Evolutionary conservation across 2,888 invertebrate genomes (phyloP).

Genomic region (Vannuccia rotundouncinata): DNA sequence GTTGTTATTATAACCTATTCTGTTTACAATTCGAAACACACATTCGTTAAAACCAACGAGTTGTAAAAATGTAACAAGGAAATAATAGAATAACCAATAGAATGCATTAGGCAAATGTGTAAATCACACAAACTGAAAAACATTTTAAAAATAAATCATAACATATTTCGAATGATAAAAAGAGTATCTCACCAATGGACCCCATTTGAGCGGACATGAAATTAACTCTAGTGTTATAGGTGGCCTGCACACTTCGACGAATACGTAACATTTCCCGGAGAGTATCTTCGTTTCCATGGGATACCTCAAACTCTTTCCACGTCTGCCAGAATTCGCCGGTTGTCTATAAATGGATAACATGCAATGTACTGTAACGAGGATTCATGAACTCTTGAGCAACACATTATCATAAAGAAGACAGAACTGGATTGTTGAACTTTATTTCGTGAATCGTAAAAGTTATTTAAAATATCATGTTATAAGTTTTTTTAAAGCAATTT

Average conservation of each 20-base stretch:
- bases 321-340: conserved; percentile 85
- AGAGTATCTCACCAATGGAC: not conserved
- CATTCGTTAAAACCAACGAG: too few relatives aligned
- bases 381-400: conserved; percentile 47
- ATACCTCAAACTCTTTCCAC: conserved; percentile 98
- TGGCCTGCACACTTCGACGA: conserved; percentile 91
- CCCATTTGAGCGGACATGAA: conserved; percentile 85
- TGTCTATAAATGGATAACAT: conserved; percentile 45
- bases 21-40: too few relatives aligned
- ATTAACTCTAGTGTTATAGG: conserved; percentile 92
- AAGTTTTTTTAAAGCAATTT: not conserved
- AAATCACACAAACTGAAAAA: too few relatives aligned
- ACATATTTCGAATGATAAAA: too few relatives aligned
- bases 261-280: conserved; percentile 97
- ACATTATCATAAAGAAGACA: too few relatives aligned
- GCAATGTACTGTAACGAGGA: not conserved
- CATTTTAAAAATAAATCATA: too few relatives aligned
- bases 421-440: too few relatives aligned
- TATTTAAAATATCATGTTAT: conserved; percentile 14
- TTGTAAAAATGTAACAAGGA: too few relatives aligned
- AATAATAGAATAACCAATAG: too few relatives aligned
- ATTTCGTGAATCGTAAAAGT: too few relatives aligned
- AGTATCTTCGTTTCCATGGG: conserved; percentile 98
- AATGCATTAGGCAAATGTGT: too few relatives aligned
- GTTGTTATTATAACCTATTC: too few relatives aligned